These are phyloP conservation scores for Octomys mimax DNA, from an alignment of 2,797 vertebrate genomes.

Conservation along the genomic window DNA sequence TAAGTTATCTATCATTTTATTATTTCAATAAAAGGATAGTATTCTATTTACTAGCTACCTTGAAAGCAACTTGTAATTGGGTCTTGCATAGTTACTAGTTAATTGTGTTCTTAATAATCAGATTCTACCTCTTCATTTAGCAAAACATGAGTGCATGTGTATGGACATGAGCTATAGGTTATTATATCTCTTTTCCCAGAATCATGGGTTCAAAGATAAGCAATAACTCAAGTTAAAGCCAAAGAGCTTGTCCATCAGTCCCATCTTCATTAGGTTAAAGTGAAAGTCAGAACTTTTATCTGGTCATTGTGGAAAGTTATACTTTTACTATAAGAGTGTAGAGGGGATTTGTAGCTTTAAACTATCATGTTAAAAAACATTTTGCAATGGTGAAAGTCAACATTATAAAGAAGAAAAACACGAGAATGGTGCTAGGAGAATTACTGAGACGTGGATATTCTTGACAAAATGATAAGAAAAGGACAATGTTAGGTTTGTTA, in stretches of 20 bases:
- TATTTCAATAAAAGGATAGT: not conserved
- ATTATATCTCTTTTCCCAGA: not conserved
- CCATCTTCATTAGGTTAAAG: not conserved
- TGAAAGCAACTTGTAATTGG: not conserved
- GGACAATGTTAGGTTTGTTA: not conserved
- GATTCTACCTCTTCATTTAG: not conserved
- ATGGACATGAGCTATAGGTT: not conserved
- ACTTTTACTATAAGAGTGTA: not conserved
- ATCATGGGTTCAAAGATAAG: not conserved
- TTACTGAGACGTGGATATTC: not conserved
- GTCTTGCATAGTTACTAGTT: not conserved
- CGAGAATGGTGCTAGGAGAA: not conserved
- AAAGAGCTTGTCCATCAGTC: not conserved
- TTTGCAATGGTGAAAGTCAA: not conserved
- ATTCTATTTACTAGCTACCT: not conserved
- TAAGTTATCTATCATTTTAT: not conserved
- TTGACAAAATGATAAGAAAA: slow-evolving; percentile 4
- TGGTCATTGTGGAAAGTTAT: not conserved
- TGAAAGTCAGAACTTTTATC: not conserved
- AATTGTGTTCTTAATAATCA: not conserved
- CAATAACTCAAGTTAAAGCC: not conserved
- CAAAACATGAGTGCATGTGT: not conserved
- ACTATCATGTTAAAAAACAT: not conserved
- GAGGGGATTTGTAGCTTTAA: not conserved
- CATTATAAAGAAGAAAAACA: not conserved